Base-by-base conservation (phyloP, 2,113 vertebrate genomes). In the Boulengeromyrus knoepffleri region DNA sequence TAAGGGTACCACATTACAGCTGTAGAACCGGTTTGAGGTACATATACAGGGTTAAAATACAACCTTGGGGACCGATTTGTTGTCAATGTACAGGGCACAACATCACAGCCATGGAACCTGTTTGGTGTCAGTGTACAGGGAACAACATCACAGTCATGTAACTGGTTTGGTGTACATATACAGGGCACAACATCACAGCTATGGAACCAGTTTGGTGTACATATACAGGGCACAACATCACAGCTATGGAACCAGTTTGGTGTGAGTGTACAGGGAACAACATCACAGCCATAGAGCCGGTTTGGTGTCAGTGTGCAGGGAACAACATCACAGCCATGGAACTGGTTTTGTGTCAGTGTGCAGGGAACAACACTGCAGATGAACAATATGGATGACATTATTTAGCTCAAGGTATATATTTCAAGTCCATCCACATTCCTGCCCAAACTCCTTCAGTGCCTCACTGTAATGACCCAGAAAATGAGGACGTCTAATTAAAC, bases 241-340 rank as follows among this genome's bases (percentile, higher is more conserved):
- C 36, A 39, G 36, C 2, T 2, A 39, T 39, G 36, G 36, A 39
- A 39, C 36, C 0, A 0, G 21, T 58, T 58, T 58, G 56, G 56
- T 58, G 56, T 58, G 4, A 7, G 56, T 58, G 17, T 50, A 53
- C 15, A 66, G 6, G 58, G 58, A 19, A 50, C 49, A 3, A 17
- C 50, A 52, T 56, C 53, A 56, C 53, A 56, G 53, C 1, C 1
- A 19, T 21, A 5, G 15, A 1, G 17, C 50, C 0, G 0, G 21
- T 58, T 58, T 58, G 53, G 21, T 24, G 19, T 58, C 6, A 21
- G 0, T 24, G 1, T 24, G 31, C 3, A 70, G 27, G 3, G 3
- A 0, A 31, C 10, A 0, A 31, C 62, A 70, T 70, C 2, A 70
- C 24, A 31, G 8, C 0, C 8, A 31, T 31, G n/a, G 0, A 0